Base-by-base conservation (phyloP, 2,888 invertebrate species). In the Eilema depressum region DNA sequence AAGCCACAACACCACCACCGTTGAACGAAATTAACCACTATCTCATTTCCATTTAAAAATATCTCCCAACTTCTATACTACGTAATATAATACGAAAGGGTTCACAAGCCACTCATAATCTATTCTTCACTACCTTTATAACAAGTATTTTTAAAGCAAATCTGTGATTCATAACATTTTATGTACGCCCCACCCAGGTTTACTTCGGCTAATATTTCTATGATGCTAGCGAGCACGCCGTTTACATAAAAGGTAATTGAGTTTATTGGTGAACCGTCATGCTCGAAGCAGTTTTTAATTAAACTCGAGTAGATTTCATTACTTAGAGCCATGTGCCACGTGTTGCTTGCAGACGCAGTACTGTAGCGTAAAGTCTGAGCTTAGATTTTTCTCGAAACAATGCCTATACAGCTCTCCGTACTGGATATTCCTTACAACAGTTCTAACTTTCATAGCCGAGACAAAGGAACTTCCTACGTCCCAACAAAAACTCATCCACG, bases 401-500 rank as follows among this genome's bases (percentile, higher is more conserved):
- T 93, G 90, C 91, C 85, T 84, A 89, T 85, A 90, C 88, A 88
- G 87, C 86, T 84, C 87, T 88, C 88, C 86, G 86, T 86, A 89
- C 88, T 85, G 85, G 88, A 87, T 94, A 91, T 92, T 92, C 93
- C 93, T 95, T 94, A 92, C 93, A 91, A 88, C 91, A 91, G 92
- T 93, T 93, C 92, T 92, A 91, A 93, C 93, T 93, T 94, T 94
- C 93, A 92, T 91, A 91, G 89, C 88, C 83, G 86, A 93, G 89
- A 95, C 95, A 95, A 95, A 94, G 91, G 88, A 88, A 91, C 92
- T 93, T 93, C 92, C 93, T 93, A 89, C 92, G 88, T 92, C 86
- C 91, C 91, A 92, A 93, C 94, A 94, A 95, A 94, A 94, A 95
- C 94, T 94, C 93, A 92, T 93, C 92, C 93, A 91, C 92, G 93